Evolutionary conservation across 2,888 invertebrate species (phyloP), one percentile per base, ranked within the genome.

Genomic region (Morinoia aosen): DNA sequence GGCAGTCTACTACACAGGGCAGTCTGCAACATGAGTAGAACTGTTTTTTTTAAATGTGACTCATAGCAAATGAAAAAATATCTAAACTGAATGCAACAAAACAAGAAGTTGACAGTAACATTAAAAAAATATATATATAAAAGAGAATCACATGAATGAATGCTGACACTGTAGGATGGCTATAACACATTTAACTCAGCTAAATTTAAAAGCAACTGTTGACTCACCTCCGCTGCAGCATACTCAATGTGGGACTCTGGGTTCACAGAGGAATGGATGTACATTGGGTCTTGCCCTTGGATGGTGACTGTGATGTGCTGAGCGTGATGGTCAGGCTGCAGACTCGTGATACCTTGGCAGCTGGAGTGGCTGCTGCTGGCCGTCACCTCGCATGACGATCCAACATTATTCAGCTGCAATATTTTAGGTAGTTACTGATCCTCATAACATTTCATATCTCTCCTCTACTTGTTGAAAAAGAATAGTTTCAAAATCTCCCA

Each of bases 201-300:
- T 61, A 61, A 61, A 19, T 12, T 61, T 61, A 61, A 61, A 61
- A 61, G 61, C 8, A 61, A 61, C 61, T 76, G 8, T 25, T 76
- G 19, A 93, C 93, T 93, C 33, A 93, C 93, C 11, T 57, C n/a
- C 8, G 19, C 25, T 57, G 56, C 25, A 25, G 93, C 10, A 57
- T 57, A 93, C 56, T 12, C 56, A 10, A 93, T 57, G 93, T 56
- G 57, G 25, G 93, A 48, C 10, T 93, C 57, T 19, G 93, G 93
- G 33, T 93, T 57, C 19, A 95, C 40, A 64, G 95, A 40, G 19
- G 95, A 95, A 25, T 95, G 95, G 40, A 95, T 95, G 19, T 64
- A 95, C 64, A 95, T 95, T n/a, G 95, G 95, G 57, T 95, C 95
- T 58, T 95, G 95, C 64, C 95, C 95, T n/a, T 95, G 61, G 11